phyloP scores from a whole-genome alignment of 2,797 vertebrate genomes.

The Manis pentadactyla region DNA sequence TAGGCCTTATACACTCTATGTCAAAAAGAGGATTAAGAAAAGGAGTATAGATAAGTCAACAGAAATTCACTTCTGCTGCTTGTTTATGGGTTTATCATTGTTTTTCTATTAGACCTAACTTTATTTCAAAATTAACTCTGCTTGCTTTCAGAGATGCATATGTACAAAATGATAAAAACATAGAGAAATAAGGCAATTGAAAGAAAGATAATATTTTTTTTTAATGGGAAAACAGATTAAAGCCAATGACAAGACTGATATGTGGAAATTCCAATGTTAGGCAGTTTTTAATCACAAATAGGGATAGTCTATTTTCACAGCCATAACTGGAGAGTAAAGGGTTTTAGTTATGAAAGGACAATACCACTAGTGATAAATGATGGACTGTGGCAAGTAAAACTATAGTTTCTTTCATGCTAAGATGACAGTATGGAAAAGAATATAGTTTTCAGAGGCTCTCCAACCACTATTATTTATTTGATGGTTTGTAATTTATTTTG shows the following conservation, averaged over 20 bases:
- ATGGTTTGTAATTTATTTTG: neutral
- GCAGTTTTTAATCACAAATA: neutral
- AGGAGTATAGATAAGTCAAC: neutral
- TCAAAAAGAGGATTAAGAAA: neutral
- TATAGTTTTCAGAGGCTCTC: neutral
- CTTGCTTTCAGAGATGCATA: neutral
- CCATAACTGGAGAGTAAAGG: neutral
- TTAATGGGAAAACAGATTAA: neutral
- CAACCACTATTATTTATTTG: neutral
- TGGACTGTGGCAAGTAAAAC: neutral
- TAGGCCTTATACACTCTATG: neutral
- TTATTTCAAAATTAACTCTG: neutral
- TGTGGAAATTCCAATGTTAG: neutral
- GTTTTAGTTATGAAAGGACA: neutral
- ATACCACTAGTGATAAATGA: neutral
- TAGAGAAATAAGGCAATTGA: neutral
- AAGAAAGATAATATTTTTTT: neutral
- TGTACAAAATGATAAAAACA: neutral
- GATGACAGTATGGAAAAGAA: no score
- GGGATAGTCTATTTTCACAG: neutral
- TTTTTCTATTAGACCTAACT: neutral
- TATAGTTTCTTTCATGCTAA: neutral
- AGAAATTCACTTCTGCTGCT: slow-evolving; percentile 10
- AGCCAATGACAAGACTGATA: neutral
- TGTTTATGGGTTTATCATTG: neutral